A percentile compares a stretch with the other conserved stretches of the same genome.
These are phyloP conservation scores for Trachelus troglodyta DNA, from an alignment of 2,888 invertebrate genomes.

Conservation along the genomic window DNA sequence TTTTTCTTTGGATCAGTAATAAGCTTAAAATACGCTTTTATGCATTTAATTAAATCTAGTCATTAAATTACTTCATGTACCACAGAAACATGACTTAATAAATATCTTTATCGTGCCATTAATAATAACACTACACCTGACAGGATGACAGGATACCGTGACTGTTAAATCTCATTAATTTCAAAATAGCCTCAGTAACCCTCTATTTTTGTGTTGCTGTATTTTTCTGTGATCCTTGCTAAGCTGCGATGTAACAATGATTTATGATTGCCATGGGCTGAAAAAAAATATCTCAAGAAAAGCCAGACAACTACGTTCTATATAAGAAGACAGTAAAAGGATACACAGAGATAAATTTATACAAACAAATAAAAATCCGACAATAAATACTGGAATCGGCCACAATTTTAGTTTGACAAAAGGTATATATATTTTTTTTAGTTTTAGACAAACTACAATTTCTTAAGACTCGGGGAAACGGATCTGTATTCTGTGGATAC, in stretches of 20 bases:
- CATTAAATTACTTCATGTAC: too few species aligned
- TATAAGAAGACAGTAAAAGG: background rate
- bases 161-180: background rate
- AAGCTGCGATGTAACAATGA: background rate
- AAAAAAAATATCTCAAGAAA: background rate
- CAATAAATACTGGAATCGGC: background rate
- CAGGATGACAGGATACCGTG: background rate
- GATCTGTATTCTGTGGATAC: background rate
- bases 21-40: too few species aligned
- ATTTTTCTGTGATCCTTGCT: background rate
- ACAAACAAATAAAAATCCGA: background rate
- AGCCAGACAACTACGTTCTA: too few species aligned
- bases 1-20: too few species aligned
- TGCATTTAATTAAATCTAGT: too few species aligned
- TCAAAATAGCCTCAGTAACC: background rate
- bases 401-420: background rate
- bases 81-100: too few species aligned
- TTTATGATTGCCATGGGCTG: background rate
- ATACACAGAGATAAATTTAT: background rate
- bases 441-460: background rate
- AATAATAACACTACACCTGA: too few species aligned
- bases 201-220: background rate
- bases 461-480: background rate
- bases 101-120: too few species aligned
- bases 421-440: background rate